Base-by-base conservation (phyloP, 2,888 invertebrate species). In the Marronus borbonicus region DNA sequence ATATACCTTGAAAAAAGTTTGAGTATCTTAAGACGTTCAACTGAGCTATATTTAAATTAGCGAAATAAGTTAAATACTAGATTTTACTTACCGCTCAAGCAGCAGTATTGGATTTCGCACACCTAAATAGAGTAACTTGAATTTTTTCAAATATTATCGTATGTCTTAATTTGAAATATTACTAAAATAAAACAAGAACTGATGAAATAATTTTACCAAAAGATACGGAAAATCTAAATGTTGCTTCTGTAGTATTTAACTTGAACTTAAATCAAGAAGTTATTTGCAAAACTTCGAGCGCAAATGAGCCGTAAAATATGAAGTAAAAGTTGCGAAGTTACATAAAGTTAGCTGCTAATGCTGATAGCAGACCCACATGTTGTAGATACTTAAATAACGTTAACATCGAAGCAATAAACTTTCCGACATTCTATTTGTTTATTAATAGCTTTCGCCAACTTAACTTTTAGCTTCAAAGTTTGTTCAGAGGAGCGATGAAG, bases 271-370 rank as follows among this genome's bases (percentile, higher is more conserved):
- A 20, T 17, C 55, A 20, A 20, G 20, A 58, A 58, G 55, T 8
- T 58, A 20, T 58, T 58, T 58, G 55, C 20, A 58, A 58, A 36
- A 58, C 55, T 58, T 8, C 8, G 55, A 58, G 55, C 17, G 3
- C 20, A 58, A 58, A 17, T 55, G 55, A 58, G 20, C 4, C 20
- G 55, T 58, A 20, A 58, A 58, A 58, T 58, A 58, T 58, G 55
- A 44, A 44, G 44, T 58, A 58, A 58, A 17, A 58, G 20, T 20
- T 58, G 17, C 20, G 55, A 58, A 58, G 20, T 58, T 20, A 58
- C 5, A 20, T 17, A 58, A 58, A 58, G 55, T 58, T 58, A 20
- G 17, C 55, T 17, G 20, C 20, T 58, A 44, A 44, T 12, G 44
- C 44, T 44, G 44, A 44, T 44, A 44, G 44, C 44, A 12, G 2